Base-by-base conservation (phyloP, 2,113 vertebrate genomes). In the Chascanopsetta lugubris region DNA sequence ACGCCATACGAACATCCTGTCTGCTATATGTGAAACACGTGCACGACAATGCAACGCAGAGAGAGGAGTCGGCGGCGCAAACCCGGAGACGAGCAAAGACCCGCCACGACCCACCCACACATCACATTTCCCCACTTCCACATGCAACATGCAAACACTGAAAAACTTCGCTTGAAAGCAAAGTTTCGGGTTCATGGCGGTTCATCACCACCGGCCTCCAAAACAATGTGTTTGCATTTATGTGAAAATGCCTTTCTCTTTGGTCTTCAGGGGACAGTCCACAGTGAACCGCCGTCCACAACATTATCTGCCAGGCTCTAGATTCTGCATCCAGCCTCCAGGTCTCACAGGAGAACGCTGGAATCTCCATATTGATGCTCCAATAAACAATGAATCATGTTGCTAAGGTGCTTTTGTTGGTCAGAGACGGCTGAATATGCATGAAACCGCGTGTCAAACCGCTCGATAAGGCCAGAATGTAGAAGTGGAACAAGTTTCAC, bases 301-400 rank as follows among this genome's bases (percentile, higher is more conserved):
- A 87, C 87, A 92, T 91, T 92, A 92, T 91, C 90, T 89, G 73
- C 81, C 62, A 88, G 88, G 86, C 87, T 92, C 90, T 82, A 93
- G 85, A 93, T 92, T 93, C 91, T 91, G 90, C 91, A 93, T 86
- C 60, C 79, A 89, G 77, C 76, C 91, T 92, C 88, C 83, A 91
- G 86, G 88, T 93, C 91, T 93, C 91, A 89, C 91, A 89, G 77
- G 85, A 84, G 80, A 89, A 90, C 6, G 90, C 76, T 92, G 90
- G 88, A 93, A 93, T 92, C 88, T 90, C 85, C 82, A 88, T 82
- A 85, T 86, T 83, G 83, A 87, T 87, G 86, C 86, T 76, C 87
- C 80, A 82, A 87, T 88, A 90, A 88, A 90, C 88, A 90, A 87
- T 87, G 88, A 88, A 72, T 92, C 90, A 89, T 60, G 69, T 78